phyloP scores from a whole-genome alignment of 2,797 vertebrate genomes.

The Dromococcyx pavoninus region DNA sequence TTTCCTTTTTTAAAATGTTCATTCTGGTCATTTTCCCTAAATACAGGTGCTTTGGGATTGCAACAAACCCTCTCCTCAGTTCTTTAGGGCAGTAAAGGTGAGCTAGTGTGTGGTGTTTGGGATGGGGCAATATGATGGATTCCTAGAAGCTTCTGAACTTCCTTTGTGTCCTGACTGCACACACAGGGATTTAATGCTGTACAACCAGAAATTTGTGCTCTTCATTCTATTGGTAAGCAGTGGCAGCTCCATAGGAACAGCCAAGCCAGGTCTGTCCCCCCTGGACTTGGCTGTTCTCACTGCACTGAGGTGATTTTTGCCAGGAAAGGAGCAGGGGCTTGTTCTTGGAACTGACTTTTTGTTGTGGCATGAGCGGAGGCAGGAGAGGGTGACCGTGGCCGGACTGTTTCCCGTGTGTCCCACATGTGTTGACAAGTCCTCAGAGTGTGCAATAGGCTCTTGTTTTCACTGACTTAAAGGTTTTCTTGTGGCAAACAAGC shows the following conservation, averaged over 20 bases:
- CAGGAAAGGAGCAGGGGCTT: background rate
- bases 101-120: fast-evolving
- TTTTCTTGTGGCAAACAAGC: background rate
- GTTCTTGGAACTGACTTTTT: background rate
- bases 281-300: background rate
- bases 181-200: background rate
- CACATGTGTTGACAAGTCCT: background rate
- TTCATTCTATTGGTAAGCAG: no score
- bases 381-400: background rate
- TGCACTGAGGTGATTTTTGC: background rate
- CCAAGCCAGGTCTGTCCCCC: background rate
- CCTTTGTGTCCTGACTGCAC: background rate
- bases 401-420: background rate
- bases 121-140: background rate
- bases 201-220: background rate
- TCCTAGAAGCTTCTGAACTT: background rate
- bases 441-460: background rate
- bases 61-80: fast-evolving
- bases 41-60: background rate
- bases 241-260: background rate
- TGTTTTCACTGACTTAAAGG: constrained; percentile 5
- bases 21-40: background rate
- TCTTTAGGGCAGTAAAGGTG: background rate
- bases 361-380: background rate
- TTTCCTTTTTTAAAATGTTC: background rate